Percentiles rank a stretch among this genome's conserved stretches.
Evolutionary conservation across 2,797 vertebrate genomes (phyloP).

Genomic region (Melopsittacus undulatus): DNA sequence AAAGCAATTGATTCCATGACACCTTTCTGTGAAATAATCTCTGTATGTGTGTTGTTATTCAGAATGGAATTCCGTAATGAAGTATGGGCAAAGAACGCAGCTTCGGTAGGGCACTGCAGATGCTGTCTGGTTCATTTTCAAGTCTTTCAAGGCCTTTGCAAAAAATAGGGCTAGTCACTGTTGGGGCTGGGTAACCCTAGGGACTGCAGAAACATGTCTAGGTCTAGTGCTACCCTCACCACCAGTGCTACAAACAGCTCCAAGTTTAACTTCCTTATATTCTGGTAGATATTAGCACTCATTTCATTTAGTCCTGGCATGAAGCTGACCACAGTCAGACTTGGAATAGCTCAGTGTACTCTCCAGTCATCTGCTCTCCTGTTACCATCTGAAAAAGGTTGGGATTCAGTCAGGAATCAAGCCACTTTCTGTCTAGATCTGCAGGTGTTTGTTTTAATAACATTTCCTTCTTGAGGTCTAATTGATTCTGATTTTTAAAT

Average conservation of each 20-base stretch:
- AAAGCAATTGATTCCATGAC: background rate
- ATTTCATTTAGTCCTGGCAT: background rate
- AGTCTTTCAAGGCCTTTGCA: too few relatives aligned
- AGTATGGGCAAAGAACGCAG: background rate
- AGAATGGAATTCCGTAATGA: background rate
- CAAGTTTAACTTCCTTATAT: background rate
- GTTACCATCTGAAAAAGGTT: background rate
- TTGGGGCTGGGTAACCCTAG: background rate
- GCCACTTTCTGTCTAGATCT: background rate
- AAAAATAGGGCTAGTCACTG: background rate
- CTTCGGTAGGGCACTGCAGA: background rate
- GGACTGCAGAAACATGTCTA: background rate
- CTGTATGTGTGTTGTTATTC: background rate
- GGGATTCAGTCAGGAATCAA: background rate
- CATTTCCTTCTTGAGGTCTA: background rate
- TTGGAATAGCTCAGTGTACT: background rate
- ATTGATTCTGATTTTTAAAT: background rate
- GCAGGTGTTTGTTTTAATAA: background rate
- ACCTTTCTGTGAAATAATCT: background rate
- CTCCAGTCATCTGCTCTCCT: background rate
- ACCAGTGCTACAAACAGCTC: background rate
- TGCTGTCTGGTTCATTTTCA: background rate
- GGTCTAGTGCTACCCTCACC: background rate
- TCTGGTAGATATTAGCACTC: too few relatives aligned
- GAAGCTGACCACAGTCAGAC: background rate